phyloP scores from a whole-genome alignment of 2,113 vertebrate genomes.

The Daboia siamensis region DNA sequence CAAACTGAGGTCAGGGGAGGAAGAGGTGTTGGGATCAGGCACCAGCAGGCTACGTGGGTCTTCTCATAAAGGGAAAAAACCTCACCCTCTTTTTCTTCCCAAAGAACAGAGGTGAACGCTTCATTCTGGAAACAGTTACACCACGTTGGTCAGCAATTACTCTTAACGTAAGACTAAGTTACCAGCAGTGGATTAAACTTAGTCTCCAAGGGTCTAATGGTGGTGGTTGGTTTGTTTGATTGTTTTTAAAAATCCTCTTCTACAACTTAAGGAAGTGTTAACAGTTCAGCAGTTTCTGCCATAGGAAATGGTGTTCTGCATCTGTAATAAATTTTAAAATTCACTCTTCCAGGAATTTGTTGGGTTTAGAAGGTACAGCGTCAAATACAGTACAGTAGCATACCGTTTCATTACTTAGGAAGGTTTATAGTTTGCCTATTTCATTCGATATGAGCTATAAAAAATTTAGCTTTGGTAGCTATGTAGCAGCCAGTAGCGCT shows the following conservation, averaged over 20 bases:
- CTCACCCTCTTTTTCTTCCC: constrained; percentile 53
- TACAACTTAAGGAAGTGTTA: constrained; percentile 48
- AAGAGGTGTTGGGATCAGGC: constrained; percentile 60
- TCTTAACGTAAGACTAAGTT: constrained; percentile 55
- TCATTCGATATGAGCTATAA: constrained; percentile 57
- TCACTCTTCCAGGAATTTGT: constrained; percentile 53
- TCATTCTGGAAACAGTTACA: constrained; percentile 64
- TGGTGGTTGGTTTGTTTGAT: background rate
- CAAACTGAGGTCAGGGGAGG: constrained; percentile 67
- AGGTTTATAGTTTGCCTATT: constrained; percentile 56
- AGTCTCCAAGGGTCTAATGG: constrained; percentile 70
- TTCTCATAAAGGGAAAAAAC: constrained; percentile 33
- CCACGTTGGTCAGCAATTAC: constrained; percentile 50
- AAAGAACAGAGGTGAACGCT: constrained; percentile 53
- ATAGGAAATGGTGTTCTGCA: constrained; percentile 55
- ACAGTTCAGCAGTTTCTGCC: constrained; percentile 51
- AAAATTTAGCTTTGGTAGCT: constrained; percentile 62
- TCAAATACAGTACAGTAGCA: constrained; percentile 42
- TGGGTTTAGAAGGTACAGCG: constrained; percentile 59
- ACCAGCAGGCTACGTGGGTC: constrained; percentile 66
- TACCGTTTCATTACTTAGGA: constrained; percentile 51
- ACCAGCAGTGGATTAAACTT: constrained; percentile 56
- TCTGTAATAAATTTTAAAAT: constrained; percentile 61
- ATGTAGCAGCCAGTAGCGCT: constrained; percentile 51
- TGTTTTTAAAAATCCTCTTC: constrained; percentile 17